phyloP scores from a whole-genome alignment of 1,140 invertebrate species.

The Orius laevigatus region DNA sequence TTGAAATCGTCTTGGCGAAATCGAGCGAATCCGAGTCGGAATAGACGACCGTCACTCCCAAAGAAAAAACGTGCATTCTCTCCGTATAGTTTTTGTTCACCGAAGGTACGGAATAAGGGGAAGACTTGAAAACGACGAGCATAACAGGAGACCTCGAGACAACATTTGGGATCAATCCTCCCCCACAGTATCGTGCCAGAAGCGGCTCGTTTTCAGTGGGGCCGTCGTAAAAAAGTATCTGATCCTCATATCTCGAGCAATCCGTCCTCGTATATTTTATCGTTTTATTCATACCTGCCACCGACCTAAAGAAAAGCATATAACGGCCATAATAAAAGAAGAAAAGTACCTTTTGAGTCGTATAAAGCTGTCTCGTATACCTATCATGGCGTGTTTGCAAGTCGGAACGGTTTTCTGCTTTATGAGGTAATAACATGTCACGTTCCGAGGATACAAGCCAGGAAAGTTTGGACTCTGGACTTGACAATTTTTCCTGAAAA shows the following conservation, averaged over 20 bases:
- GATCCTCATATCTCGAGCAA: constrained; percentile 62
- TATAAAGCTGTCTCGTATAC: constrained; percentile 38
- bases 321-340: constrained; percentile 16
- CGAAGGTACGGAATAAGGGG: constrained; percentile 23
- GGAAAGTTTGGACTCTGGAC: constrained; percentile 82
- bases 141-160: constrained; percentile 58
- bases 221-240: constrained; percentile 74
- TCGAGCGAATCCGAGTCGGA: constrained; percentile 64
- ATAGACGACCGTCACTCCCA: constrained; percentile 74
- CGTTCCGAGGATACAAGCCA: constrained; percentile 76
- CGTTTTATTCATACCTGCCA: constrained; percentile 42
- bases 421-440: constrained; percentile 64
- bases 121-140: constrained; percentile 54
- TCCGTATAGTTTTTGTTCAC: constrained; percentile 17
- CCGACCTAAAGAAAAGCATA: constrained; percentile 2
- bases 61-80: constrained; percentile 35
- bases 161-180: constrained; percentile 58
- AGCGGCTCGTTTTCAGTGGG: constrained; percentile 50
- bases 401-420: constrained; percentile 67
- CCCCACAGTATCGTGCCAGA: constrained; percentile 64
- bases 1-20: constrained; percentile 34
- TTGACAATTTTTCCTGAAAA: constrained; percentile 48
- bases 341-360: constrained; percentile 12
- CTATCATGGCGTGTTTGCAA: constrained; percentile 77
- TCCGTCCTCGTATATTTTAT: constrained; percentile 52